Base-by-base conservation (phyloP, 2,113 vertebrate genomes). In the Lampris megalopsis region DNA sequence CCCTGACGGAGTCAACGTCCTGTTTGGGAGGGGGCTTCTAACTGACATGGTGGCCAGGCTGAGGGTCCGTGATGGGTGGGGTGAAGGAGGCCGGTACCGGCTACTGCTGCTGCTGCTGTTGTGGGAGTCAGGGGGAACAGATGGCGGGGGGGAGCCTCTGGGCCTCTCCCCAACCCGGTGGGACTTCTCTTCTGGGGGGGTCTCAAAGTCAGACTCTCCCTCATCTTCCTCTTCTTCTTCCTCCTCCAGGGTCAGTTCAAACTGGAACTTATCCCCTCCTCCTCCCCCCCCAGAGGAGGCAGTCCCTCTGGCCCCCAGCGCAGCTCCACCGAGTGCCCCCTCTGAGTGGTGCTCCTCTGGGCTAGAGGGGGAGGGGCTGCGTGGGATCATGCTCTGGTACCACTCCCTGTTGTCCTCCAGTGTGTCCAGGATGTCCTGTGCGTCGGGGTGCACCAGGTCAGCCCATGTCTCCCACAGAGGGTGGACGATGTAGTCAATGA, bases 391-490 rank as follows among this genome's bases (percentile, higher is more conserved):
- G 91, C 96, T 97, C 89, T 97, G 96, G 89, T 97, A 98, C 96
- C 96, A 98, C 41, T 97, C 95, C 3, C 97, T 90, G 90, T 98
- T 98, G 93, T 98, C 97, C 83, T 98, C 96, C 82, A 98, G 91
- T 0, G 94, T 97, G 87, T 97, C 96, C 91, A 98, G 84, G 77
- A 98, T 95, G 68, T 96, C 96, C 89, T 98, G 96, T 3, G 97
- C 97, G 0, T 97, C 97, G 0, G 97, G 97, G 71, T 98, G 96
- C 35, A 98, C 97, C 60, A 98, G 86, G 82, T 98, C 97, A 0
- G 95, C 97, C 97, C 97, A 98, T 0, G 97, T 96, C 92, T 98
- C 97, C 97, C 97, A 98, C 79, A 98, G 91, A 0, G 97, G 97
- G 75, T 97, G 97, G 8, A 96, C 96, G 0, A 98, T 94, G 92